Evolutionary conservation across 2,113 vertebrate genomes (phyloP), one percentile per base, ranked within the genome.

Genomic region (Mesitornis unicolor): DNA sequence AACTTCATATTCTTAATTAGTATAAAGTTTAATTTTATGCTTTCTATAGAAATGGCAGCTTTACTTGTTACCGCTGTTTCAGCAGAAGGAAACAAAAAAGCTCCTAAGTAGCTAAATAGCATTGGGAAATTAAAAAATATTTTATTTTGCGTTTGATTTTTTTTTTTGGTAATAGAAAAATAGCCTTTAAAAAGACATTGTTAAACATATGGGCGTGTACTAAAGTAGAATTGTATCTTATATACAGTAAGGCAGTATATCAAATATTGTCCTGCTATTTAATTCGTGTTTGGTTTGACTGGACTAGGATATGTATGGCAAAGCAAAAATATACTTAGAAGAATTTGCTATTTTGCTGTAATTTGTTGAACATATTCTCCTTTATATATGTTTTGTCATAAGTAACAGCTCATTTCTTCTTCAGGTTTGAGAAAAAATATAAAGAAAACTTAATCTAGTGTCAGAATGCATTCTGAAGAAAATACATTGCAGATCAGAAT

Each of bases 201-300:
- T 96, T 95, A 95, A 96, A 89, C 68, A 83, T 88, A 87, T 2
- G 93, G 97, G 97, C 71, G 92, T 95, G 43, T 98, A 98, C 54
- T 97, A 97, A 97, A 97, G 96, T 96, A 94, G 94, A 92, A 73
- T 97, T 95, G 14, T 92, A 31, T 98, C 94, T 90, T 97, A 97
- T 98, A 70, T 98, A 98, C 98, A 98, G 83, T 98, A 98, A 98
- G 98, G 98, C 98, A 97, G 79, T 94, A 84, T 93, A 84, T 93
- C 65, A 80, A 35, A 96, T 70, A 90, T 56, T 74, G 78, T 96
- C 81, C 47, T 61, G 50, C 40, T 93, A 47, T 50, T 84, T 77
- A 90, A 88, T 95, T 94, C 15, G 70, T 75, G 71, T 76, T 94
- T 95, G 43, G 45, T 86, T 94, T 89, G 54, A 56, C 16, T 63